These are phyloP conservation scores for Seira ritae DNA, from an alignment of 2,888 invertebrate species.

Conservation along the genomic window DNA sequence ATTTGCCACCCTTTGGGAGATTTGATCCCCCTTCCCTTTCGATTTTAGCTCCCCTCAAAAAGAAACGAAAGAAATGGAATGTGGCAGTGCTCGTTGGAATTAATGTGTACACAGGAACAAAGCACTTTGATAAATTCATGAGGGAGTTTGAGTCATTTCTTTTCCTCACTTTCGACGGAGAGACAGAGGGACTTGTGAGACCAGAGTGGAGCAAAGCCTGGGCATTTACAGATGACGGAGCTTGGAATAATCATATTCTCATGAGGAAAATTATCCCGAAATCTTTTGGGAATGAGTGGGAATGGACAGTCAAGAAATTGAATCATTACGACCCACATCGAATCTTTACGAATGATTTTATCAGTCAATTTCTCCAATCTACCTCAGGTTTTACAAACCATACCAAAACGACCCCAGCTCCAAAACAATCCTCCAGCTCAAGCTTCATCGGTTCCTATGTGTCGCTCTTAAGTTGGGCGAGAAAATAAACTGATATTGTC, in stretches of 20 bases:
- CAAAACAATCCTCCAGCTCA: too few species aligned
- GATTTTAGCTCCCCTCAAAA: conserved; percentile 26
- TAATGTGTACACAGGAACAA: conserved; percentile 35
- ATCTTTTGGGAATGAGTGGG: conserved; percentile 42
- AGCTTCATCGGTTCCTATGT: too few species aligned
- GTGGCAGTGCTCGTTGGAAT: conserved; percentile 42
- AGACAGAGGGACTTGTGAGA: conserved; percentile 30
- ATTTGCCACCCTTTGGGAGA: conserved; percentile 36
- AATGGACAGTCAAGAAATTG: conserved; percentile 39
- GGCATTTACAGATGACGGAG: conserved; percentile 41
- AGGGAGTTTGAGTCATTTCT: conserved; percentile 34
- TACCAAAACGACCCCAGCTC: too few species aligned
- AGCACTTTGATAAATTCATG: conserved; percentile 44
- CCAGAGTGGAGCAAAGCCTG: conserved; percentile 53
- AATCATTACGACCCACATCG: conserved; percentile 51
- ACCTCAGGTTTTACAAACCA: too few species aligned
- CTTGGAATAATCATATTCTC: conserved; percentile 43
- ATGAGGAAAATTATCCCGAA: conserved; percentile 40
- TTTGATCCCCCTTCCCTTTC: conserved; percentile 44
- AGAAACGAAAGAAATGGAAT: conserved; percentile 29
- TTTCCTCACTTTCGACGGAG: conserved; percentile 45
- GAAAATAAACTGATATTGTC: too few species aligned
- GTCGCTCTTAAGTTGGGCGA: too few species aligned
- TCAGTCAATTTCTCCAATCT: too few species aligned
- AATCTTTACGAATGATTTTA: conserved; percentile 49